Conservation (phyloP, 1,140 invertebrate species). For the Rhysida immarginata region DNA sequence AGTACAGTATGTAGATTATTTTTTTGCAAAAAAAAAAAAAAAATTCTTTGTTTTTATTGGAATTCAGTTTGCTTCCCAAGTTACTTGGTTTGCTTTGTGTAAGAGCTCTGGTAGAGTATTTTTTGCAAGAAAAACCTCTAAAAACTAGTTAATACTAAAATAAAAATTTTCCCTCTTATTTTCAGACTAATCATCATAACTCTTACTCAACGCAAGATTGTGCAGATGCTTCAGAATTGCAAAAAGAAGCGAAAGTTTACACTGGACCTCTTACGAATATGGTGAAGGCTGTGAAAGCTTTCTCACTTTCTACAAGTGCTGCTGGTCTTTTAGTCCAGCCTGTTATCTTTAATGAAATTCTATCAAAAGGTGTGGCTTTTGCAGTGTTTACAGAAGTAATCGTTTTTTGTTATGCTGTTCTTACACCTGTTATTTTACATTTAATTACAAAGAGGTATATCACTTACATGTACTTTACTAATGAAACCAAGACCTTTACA, state of each 20-base stretch:
- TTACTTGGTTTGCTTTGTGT: too few species aligned
- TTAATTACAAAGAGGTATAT: conserved; percentile 73
- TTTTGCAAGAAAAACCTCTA: too few species aligned
- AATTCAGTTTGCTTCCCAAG: too few species aligned
- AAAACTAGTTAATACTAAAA: too few species aligned
- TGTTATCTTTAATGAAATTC: conserved; percentile 34
- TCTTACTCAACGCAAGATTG: too few species aligned
- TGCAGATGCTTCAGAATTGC: background rate
- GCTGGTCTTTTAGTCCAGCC: conserved; percentile 54
- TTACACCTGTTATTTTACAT: conserved; percentile 67
- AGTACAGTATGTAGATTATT: too few species aligned
- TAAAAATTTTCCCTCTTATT: too few species aligned
- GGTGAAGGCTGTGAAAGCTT: conserved; percentile 55
- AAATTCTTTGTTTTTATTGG: too few species aligned
- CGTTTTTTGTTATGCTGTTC: conserved; percentile 60
- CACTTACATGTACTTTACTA: conserved; percentile 52
- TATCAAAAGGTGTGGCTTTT: conserved; percentile 31
- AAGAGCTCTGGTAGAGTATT: too few species aligned
- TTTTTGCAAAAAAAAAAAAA: too few species aligned
- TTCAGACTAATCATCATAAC: too few species aligned
- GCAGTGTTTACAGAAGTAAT: conserved; percentile 43
- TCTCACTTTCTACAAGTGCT: conserved; percentile 58
- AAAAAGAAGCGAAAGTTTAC: conserved; percentile 33
- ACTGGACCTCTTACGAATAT: conserved; percentile 45
- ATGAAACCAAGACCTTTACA: conserved; percentile 16